Evolutionary conservation across 2,888 invertebrate genomes (phyloP), one percentile per base, ranked within the genome.

Genomic region (Tenthredo distinguenda): DNA sequence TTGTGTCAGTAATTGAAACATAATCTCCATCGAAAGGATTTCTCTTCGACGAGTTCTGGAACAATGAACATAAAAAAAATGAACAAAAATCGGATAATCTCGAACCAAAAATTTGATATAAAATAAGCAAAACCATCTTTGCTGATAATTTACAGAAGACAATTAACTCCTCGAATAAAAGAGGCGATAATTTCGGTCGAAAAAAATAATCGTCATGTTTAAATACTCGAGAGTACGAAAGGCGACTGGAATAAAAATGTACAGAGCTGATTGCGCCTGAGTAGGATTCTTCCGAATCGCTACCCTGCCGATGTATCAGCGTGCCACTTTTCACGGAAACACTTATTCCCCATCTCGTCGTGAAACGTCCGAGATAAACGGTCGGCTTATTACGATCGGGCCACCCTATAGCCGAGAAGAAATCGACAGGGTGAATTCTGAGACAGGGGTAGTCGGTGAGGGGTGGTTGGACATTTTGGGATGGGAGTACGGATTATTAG

Each of bases 401-500:
- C 15, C 68, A 68, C 68, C 68, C 31, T 68, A 34, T 68, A 68
- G 34, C 34, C 6, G 34, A 7, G 34, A 34, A 34, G 18, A 34
- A 34, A 68, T 68, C 68, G 68, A 34, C 68, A 68, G 68, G 34
- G 34, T 34, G 34, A 68, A 40, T 74, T 74, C 34, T 43, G 43
- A 12, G 72, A n/a, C 18, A 72, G 15, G 50, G 77, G 50, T 34
- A 18, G 50, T 31, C 21, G 62, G 77, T 34, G 5, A 74, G 1
- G 15, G 37, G 43, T 37, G 43, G 43, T 72, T 72, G n/a, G 43
- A 74, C n/a, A 43, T 74, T 74, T 43, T 21, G 72, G 40, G 40
- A 74, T 15, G 72, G 40, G 81, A 40, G 12, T 12, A 40, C 10
- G 77, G 81, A 81, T 81, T 81, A 81, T 81, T 81, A 81, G 81